Conservation (phyloP, 37 sponge, comb jelly and placozoan genomes). For the Tethya wilhelma region DNA sequence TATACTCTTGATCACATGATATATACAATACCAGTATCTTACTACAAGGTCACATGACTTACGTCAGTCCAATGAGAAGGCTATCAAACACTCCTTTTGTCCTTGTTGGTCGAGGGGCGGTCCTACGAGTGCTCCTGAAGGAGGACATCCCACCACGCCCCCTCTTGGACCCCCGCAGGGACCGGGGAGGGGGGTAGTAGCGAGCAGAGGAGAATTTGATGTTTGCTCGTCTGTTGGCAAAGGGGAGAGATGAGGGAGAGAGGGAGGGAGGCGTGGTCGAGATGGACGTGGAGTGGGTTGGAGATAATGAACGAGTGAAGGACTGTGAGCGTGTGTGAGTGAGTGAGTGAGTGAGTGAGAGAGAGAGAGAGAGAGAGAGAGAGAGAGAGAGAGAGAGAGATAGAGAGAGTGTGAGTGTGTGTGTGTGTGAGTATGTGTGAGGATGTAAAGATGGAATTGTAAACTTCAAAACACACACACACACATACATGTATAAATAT, state of each 20-base stretch:
- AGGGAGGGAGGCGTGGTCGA: not conserved
- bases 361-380: not conserved
- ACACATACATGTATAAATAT: too few species aligned
- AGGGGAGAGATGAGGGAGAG: constrained; percentile 2
- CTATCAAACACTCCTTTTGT: constrained; percentile 60
- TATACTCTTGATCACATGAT: not conserved
- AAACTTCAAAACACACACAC: not conserved
- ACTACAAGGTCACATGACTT: constrained; percentile 16
- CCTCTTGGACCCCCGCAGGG: constrained; percentile 32
- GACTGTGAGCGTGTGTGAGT: not conserved
- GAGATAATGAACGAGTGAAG: not conserved
- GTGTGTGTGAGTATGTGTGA: not conserved
- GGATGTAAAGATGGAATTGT: not conserved
- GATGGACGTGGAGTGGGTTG: not conserved
- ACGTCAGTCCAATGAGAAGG: constrained; percentile 58
- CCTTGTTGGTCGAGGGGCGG: constrained; percentile 50
- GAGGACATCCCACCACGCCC: constrained; percentile 35
- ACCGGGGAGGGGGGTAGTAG: constrained; percentile 8
- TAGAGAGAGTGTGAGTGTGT: not conserved
- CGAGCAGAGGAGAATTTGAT: constrained; percentile 56
- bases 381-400: not conserved
- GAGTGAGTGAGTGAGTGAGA: not conserved
- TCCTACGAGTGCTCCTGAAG: constrained; percentile 48
- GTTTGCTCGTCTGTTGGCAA: constrained; percentile 44
- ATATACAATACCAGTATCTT: not conserved